Evolutionary conservation across 2,888 invertebrate genomes (phyloP).

Genomic region (Stenurella melanura): DNA sequence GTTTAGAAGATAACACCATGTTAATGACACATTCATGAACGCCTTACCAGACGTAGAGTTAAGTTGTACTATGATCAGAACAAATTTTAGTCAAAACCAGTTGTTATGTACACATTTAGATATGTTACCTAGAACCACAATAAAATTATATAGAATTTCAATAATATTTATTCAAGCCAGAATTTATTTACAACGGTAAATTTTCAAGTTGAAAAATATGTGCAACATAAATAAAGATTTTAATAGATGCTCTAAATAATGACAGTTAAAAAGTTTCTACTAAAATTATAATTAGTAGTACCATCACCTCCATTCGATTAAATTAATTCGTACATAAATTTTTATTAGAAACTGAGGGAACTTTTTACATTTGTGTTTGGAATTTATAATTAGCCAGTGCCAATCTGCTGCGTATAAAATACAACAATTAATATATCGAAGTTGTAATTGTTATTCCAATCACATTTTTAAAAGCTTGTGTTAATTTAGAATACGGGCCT

Average conservation of each 20-base stretch:
- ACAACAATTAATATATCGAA: conserved; percentile 44
- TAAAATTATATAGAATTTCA: conserved; percentile 6
- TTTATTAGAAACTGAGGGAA: conserved; percentile 48
- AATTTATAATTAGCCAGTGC: conserved; percentile 40
- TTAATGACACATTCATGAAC: conserved; percentile 31
- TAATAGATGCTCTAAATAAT: conserved; percentile 24
- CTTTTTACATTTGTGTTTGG: conserved; percentile 45
- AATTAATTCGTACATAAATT: conserved; percentile 47
- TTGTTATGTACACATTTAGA: neutral
- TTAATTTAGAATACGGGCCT: conserved; percentile 51
- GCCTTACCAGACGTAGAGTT: neutral
- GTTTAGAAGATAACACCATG: conserved; percentile 27
- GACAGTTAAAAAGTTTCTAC: conserved; percentile 5
- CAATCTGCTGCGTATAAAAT: conserved; percentile 31
- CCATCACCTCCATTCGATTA: conserved; percentile 40
- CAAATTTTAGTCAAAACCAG: conserved; percentile 9
- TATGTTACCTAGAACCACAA: conserved; percentile 20
- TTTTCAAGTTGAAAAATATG: conserved; percentile 14
- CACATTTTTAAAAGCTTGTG: conserved; percentile 45
- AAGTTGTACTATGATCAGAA: conserved; percentile 13
- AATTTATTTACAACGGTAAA: conserved; percentile 21
- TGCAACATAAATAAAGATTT: conserved; percentile 24
- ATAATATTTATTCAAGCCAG: conserved; percentile 33
- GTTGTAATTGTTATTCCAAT: conserved; percentile 47
- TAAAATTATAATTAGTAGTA: conserved; percentile 41